Base-by-base conservation (phyloP, 2,797 vertebrate genomes). In the Salarias fasciatus region DNA sequence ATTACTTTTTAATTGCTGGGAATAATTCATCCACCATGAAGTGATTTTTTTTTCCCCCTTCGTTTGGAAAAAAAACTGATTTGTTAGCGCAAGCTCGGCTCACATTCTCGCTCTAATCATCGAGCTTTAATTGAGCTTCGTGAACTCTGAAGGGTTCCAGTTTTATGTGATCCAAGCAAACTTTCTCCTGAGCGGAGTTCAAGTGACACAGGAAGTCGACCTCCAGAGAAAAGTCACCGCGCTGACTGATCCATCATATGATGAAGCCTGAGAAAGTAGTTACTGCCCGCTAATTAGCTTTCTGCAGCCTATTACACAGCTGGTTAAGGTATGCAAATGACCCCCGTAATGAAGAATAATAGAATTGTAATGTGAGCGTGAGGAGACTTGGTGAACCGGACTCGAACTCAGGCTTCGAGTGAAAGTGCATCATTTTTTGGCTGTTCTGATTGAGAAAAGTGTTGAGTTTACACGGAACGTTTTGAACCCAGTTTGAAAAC, bases 261-360 rank as follows among this genome's bases (percentile, higher is more conserved):
- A 85, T 81, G 79, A 68, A 84, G 65, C 48, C 75, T 71, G 77
- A 79, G 75, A 64, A 71, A 80, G 72, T 77, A 59, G 75, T 84
- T 83, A 76, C 77, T 77, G 43, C 54, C 13, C 37, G 8, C 60
- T 87, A 86, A 84, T 83, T 86, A 77, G 12, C 28, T 69, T 85
- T 77, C 70, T 66, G 57, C 44, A 82, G 82, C 47, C 72, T 72
- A 81, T 87, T 82, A 90, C 80, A 80, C 81, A 85, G 89, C 83
- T 84, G 79, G 86, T 89, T 88, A 85, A 74, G 52, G 68, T 69
- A 80, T 85, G 86, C 83, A 75, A 85, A 88, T 86, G 1, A 2
- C 18, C 24, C 11, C 62, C 58, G 73, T 80, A 83, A 83, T 70
- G 68, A 71, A 63, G 75, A 81, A 51, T 71, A 82, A 86, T 64